These are phyloP conservation scores for Taxidea taxus DNA, from an alignment of 2,113 vertebrate genomes.

Conservation along the genomic window DNA sequence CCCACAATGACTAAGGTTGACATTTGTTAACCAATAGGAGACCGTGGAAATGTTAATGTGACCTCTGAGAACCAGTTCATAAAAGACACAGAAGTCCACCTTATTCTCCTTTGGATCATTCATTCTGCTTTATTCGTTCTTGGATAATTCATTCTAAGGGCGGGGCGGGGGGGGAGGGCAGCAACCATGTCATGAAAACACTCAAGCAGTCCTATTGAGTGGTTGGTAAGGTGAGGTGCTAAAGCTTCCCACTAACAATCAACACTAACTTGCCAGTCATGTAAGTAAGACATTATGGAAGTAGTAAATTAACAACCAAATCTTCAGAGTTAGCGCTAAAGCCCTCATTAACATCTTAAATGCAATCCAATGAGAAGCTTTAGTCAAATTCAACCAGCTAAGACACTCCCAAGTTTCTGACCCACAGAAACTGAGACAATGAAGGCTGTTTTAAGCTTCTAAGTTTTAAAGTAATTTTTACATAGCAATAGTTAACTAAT, in stretches of 20 bases:
- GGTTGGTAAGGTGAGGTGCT: background rate
- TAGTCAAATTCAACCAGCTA: background rate
- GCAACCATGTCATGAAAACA: background rate
- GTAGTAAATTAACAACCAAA: background rate
- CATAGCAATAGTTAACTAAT: background rate
- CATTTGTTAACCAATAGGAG: background rate
- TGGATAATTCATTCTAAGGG: background rate
- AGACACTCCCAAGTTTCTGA: conserved; percentile 2
- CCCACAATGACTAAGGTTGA: background rate
- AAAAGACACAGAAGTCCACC: background rate
- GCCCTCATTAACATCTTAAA: background rate
- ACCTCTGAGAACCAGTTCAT: background rate
- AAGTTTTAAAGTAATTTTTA: background rate
- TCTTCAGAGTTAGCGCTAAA: background rate
- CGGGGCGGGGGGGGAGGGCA: background rate
- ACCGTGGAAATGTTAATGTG: background rate
- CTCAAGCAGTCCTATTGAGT: background rate
- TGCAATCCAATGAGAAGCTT: background rate
- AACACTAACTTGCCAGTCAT: background rate
- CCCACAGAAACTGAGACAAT: background rate
- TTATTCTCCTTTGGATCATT: background rate
- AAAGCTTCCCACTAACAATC: background rate
- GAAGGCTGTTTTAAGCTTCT: background rate
- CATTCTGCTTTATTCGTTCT: background rate
- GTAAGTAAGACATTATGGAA: background rate